Base-by-base conservation (phyloP, 2,888 invertebrate species). In the Dascillus cervinus region DNA sequence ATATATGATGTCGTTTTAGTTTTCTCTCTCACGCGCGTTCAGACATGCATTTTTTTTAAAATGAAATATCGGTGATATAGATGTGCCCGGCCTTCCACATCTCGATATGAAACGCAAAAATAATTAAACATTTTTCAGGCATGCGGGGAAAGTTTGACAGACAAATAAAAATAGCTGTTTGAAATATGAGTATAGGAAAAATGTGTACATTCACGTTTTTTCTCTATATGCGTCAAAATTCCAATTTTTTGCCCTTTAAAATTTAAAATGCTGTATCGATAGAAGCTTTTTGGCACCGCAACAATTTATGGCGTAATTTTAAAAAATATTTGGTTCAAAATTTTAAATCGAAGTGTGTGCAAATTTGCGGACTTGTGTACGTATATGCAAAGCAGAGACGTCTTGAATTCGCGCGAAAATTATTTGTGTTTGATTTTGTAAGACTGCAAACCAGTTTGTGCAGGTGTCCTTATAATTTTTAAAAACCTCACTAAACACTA, bases 41-140 rank as follows among this genome's bases (percentile, higher is more conserved):
- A 60, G 60, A 62, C 61, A 61, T 60, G 60, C n/a, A n/a, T n/a
- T n/a, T n/a, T 60, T 61, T 64, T 62, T 63, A 59, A 56, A 64
- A 64, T 64, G 64, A 63, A 64, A 64, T 64, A 64, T 64, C 62
- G 64, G 53, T 54, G 60, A 60, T 64, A 62, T 62, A 61, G 60
- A 61, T 60, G 62, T 55, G 59, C 56, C 50, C 50, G 55, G 37
- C 32, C 55, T 56, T 54, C 56, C 60, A 54, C 56, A 61, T 56
- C 62, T 62, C 63, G 64, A 64, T 65, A 63, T 59, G 63, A 58
- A 64, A 65, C 63, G 64, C 61, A 64, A 65, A 65, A 65, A 64
- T 65, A 64, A 64, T 65, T 64, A 64, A 64, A 65, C 65, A 65
- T 65, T 65, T 65, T 64, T 65, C 64, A 64, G 64, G 62, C 62